Percentiles rank a stretch among this genome's conserved stretches.
phyloP scores from a whole-genome alignment of 2,113 vertebrate species.

The Echinops telfairi region DNA sequence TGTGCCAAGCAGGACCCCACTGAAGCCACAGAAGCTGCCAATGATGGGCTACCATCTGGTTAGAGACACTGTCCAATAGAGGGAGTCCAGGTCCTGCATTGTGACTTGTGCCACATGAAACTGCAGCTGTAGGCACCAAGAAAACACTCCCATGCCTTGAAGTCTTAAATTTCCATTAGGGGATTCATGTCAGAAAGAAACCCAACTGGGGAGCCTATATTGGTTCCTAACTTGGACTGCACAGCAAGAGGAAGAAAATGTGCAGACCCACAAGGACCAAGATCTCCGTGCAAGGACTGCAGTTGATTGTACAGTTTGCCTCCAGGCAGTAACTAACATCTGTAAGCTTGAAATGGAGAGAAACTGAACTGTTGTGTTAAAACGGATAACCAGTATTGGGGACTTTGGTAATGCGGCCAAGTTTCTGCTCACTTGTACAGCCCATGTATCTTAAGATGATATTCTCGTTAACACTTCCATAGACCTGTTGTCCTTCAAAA shows the following conservation, averaged over 20 bases:
- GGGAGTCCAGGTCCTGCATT: neutral
- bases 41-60: neutral
- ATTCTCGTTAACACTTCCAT: conserved; percentile 16
- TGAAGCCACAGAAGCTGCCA: neutral
- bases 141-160: conserved; percentile 40
- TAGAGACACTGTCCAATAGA: neutral
- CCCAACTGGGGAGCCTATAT: conserved; percentile 68
- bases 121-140: conserved; percentile 10
- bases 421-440: conserved; percentile 6
- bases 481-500: conserved; percentile 14
- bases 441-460: conserved; percentile 36
- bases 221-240: conserved; percentile 59
- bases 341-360: neutral
- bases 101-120: conserved; percentile 7
- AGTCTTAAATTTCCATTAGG: conserved; percentile 63
- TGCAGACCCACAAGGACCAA: conserved; percentile 64
- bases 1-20: neutral
- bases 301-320: neutral
- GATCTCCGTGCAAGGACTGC: conserved; percentile 39
- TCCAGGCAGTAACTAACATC: neutral
- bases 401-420: conserved; percentile 40
- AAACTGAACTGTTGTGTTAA: neutral
- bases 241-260: conserved; percentile 64
- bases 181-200: conserved; percentile 60
- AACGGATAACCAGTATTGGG: conserved; percentile 44